These are phyloP conservation scores for Potamarius usumacintae DNA, from an alignment of 2,113 vertebrate genomes.

Conservation along the genomic window DNA sequence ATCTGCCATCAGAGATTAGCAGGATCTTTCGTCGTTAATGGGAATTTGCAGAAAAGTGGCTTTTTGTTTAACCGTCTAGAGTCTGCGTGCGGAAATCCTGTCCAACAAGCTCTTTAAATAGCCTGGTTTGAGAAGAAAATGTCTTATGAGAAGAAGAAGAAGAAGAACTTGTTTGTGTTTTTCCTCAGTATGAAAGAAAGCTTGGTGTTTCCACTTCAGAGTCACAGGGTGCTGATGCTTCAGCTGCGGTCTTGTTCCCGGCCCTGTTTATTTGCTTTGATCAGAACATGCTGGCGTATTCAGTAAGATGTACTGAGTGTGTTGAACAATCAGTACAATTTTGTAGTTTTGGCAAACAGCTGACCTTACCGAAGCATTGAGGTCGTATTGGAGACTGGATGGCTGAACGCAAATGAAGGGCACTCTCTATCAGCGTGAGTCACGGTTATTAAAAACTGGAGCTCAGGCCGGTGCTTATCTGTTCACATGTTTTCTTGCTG, in stretches of 20 bases:
- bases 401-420: not conserved
- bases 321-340: not conserved
- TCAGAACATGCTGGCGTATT: not conserved
- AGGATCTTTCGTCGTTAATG: not conserved
- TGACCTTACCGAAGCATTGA: not conserved
- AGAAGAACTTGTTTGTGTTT: constrained; percentile 21
- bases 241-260: not conserved
- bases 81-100: constrained; percentile 24
- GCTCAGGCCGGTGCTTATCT: not conserved
- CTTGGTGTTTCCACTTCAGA: constrained; percentile 13
- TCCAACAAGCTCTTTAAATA: not conserved
- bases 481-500: not conserved
- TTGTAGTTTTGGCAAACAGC: not conserved
- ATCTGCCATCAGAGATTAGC: not conserved
- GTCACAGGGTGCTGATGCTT: not conserved
- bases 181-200: not conserved
- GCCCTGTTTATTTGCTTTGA: not conserved
- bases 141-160: not conserved
- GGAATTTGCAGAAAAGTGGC: not conserved
- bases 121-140: not conserved
- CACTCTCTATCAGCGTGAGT: not conserved
- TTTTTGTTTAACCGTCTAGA: not conserved
- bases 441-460: not conserved
- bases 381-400: not conserved
- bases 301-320: not conserved